Base-by-base conservation (phyloP, 2,888 invertebrate species). In the Steinernema carpocapsae region DNA sequence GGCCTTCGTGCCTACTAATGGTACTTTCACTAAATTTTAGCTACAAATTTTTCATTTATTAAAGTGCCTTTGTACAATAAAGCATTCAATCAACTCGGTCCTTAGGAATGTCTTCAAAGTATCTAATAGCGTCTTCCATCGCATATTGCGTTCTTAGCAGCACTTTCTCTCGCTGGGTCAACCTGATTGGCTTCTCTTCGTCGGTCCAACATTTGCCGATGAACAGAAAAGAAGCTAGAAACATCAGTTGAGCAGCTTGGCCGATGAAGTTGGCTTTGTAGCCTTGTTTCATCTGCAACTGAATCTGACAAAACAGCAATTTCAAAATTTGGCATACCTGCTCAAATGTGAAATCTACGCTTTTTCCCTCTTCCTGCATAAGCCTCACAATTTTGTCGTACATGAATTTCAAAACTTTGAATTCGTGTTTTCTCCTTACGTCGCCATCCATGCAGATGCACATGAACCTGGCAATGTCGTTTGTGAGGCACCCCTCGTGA, bases 401-500 rank as follows among this genome's bases (percentile, higher is more conserved):
- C 26, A 32, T 26, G 32, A 29, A 64, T 17, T n/a, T 26, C 17
- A 64, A 32, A 17, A 64, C 32, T 4, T 64, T 17, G 32, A n/a
- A 64, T 17, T 64, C 64, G 64, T 37, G 37, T 32, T 64, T 32
- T 26, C 64, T 29, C 29, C 64, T 29, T 1, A 64, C 64, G 29
- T 64, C 64, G 17, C 64, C 64, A 17, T 64, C 64, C 12, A 64
- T 17, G 19, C 64, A 64, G 32, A 64, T 12, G 4, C 17, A n/a
- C 2, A 64, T 26, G 37, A 6, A 64, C 3, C 64, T 10, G 1
- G 64, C 64, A 6, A 64, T 1, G n/a, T 64, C 64, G 17, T 29
- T 64, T 17, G 64, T 26, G 32, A 64, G 29, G 64, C 64, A 26
- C 32, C 72, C 72, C 24, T 72, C 72, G 43, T 72, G 72, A 42